Base-by-base conservation (phyloP, 1,140 invertebrate genomes). In the Xylocopa sonorina region DNA sequence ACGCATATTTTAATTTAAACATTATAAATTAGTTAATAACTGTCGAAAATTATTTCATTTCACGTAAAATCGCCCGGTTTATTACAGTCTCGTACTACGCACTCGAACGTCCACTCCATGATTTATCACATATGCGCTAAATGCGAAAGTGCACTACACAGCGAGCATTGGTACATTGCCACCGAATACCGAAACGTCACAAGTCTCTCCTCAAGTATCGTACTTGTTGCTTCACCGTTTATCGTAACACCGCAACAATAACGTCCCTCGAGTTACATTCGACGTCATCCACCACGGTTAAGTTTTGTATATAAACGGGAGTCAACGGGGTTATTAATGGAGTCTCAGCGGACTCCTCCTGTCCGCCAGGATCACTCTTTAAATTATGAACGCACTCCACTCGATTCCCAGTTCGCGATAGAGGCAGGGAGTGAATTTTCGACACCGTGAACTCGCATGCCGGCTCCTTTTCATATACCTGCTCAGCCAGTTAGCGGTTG, bases 291-390 rank as follows among this genome's bases (percentile, higher is more conserved):
- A 71, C 58, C 63, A 34, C 79, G 69, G 77, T 29, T 58, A 51
- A 80, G 77, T 72, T 78, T n/a, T 81, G 66, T 57, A 91, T 78
- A 89, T 90, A 90, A 91, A 91, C 83, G 86, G 77, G 82, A 64
- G 83, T 82, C 85, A 85, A 89, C 82, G 79, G 85, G 87, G 24
- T 12, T 51, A 34, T 68, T 38, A 24, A 51, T 21, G 27, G 0
- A 29, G 14, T 5, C 29, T 9, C 14, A 7, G 62, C n/a, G n/a
- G n/a, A 18, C 27, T 34, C 18, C 32, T 51, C 0, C 48, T 18
- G 48, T 50, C 21, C 46, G 14, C 16, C 46, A 3, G 48, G 64
- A 0, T 38, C 10, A 24, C 48, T 68, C 64, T 66, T 48, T 3
- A 18, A 34, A 68, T 14, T 29, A 14, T 29, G 24, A 64, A 64